Conservation (phyloP, 2,888 invertebrate genomes). For the Nineta flava region DNA sequence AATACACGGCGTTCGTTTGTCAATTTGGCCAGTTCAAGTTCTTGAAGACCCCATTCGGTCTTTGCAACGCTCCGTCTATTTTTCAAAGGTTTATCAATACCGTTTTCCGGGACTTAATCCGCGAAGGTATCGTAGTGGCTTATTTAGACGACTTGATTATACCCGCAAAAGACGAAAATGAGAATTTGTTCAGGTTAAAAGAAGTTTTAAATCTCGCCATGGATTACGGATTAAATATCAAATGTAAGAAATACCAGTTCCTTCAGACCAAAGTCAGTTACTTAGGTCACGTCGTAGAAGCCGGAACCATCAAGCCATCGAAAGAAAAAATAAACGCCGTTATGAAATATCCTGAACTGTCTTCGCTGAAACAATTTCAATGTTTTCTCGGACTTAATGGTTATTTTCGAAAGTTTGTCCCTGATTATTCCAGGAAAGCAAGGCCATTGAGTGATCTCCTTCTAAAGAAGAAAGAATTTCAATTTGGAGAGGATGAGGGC, state of each 20-base stretch:
- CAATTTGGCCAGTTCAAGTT: conserved; percentile 16
- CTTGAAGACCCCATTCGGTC: conserved; percentile 14
- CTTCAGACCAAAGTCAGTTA: conserved; percentile 11
- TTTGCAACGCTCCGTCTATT: conserved; percentile 13
- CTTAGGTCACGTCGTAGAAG: conserved; percentile 13
- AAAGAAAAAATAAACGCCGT: conserved; percentile 13
- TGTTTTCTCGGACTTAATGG: conserved; percentile 14
- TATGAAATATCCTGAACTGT: conserved; percentile 12
- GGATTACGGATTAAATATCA: conserved; percentile 11
- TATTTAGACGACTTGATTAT: conserved; percentile 11
- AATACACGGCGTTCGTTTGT: conserved; percentile 15
- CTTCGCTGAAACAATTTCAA: conserved; percentile 10
- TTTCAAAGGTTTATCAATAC: conserved; percentile 12
- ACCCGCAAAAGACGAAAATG: conserved; percentile 4
- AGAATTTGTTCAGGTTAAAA: conserved; percentile 8
- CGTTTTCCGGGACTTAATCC: conserved; percentile 12
- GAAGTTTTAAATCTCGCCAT: conserved; percentile 10
- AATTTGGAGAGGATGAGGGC: too few species aligned
- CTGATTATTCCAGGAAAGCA: conserved; percentile 12
- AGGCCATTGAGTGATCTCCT: conserved; percentile 14
- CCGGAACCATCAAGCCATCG: conserved; percentile 12
- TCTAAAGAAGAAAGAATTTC: too few species aligned
- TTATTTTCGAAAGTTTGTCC: conserved; percentile 15
- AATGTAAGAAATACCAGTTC: conserved; percentile 13
- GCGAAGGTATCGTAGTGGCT: conserved; percentile 5